Base-by-base conservation (phyloP, 2,888 invertebrate genomes). In the Hetaerina titia region DNA sequence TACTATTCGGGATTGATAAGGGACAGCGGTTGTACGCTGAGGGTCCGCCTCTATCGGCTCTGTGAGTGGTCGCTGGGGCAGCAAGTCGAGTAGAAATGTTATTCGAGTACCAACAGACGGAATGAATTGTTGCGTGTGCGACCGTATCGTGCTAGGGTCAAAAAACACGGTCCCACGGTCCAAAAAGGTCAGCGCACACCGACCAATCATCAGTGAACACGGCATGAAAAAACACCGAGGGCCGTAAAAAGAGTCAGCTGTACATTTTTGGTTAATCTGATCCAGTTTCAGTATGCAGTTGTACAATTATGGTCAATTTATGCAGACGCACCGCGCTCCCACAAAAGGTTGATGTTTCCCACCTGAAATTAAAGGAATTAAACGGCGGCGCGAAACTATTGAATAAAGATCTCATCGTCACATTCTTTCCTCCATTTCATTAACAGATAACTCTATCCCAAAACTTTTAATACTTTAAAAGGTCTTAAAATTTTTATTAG, bases 221-320 rank as follows among this genome's bases (percentile, higher is more conserved):
- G 81, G 13, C 31, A n/a, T 81, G 81, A 31, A 15, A 81, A 31
- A 81, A 11, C 31, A 31, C 81, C 22, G 69, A 19, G 19, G 69
- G 69, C 19, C 69, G 69, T 69, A 69, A 69, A 69, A 81, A 31
- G n/a, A 31, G 31, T 31, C 81, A 31, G 31, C 81, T 25, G 31
- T 81, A 81, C 81, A 81, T 81, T 31, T 81, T 81, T 11, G 81
- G 81, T 25, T 31, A 81, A 81, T 81, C 81, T 31, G 81, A 81
- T 81, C 81, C 31, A 4, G 81, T 81, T 81, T 13, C 81, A 81
- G 81, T 31, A 15, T 11, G 81, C 31, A 81, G 31, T 31, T 19
- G 81, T 81, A 81, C 81, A 81, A 81, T 81, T 81, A 81, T 31
- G 81, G 81, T 81, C 31, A 81, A 81, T 81, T 81, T 81, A 81